Evolutionary conservation across 1,140 invertebrate species (phyloP).

Genomic region (Argopecten irradians): DNA sequence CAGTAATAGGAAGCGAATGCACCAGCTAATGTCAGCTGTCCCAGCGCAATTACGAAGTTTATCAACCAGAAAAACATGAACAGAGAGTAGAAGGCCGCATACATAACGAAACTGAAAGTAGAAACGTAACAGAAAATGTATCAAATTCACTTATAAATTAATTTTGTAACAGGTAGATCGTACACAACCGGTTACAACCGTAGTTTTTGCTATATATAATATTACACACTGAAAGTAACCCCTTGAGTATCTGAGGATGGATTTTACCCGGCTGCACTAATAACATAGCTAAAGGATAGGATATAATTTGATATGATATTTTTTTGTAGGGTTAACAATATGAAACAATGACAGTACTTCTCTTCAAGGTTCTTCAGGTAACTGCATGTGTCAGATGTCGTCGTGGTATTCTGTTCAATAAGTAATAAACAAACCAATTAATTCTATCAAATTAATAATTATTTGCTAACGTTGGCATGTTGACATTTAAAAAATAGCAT

Average conservation of each 20-base stretch:
- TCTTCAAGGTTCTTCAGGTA: conserved; percentile 55
- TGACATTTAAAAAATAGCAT: no score
- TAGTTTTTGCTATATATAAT: no score
- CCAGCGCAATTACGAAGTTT: conserved; percentile 93
- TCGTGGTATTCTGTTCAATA: background rate
- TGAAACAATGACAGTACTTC: conserved; percentile 60
- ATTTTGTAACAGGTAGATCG: no score
- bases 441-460: background rate
- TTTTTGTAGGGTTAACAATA: background rate
- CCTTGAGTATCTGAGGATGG: no score
- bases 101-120: conserved; percentile 71
- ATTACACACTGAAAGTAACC: no score
- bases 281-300: no score
- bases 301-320: background rate
- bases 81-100: conserved; percentile 85
- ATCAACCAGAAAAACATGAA: conserved; percentile 93
- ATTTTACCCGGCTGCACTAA: no score
- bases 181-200: no score
- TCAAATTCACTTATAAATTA: no score
- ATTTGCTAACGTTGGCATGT: no score
- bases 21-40: conserved; percentile 92
- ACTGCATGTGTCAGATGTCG: conserved; percentile 41
- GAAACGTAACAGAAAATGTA: no score
- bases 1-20: conserved; percentile 94
- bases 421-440: background rate